Conservation (phyloP, 2,888 invertebrate species). For the Embidobia sp. region DNA sequence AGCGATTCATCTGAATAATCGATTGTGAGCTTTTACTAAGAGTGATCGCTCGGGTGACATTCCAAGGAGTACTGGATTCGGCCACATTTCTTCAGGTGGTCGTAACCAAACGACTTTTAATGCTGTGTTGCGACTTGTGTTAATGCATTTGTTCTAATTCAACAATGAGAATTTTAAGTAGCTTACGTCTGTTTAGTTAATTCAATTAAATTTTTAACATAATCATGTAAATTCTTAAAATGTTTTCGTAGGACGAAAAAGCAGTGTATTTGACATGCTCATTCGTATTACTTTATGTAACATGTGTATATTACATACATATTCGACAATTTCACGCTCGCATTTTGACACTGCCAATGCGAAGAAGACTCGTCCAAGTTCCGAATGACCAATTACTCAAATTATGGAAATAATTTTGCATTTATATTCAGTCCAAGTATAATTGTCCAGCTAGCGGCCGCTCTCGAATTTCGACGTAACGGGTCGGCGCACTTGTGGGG, state of each 20-base stretch:
- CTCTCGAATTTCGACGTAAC: conserved; percentile 45
- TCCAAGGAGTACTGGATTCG: conserved; percentile 17
- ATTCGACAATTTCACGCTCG: conserved; percentile 31
- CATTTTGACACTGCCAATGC: conserved; percentile 2
- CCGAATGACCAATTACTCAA: conserved; percentile 50
- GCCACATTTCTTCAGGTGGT: conserved; percentile 15
- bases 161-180: no score
- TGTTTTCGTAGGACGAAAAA: neutral
- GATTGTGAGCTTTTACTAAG: conserved; percentile 37
- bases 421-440: conserved; percentile 50
- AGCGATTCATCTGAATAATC: conserved; percentile 64
- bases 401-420: conserved; percentile 55
- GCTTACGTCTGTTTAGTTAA: neutral
- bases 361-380: conserved; percentile 40
- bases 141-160: no score
- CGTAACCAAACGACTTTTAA: neutral
- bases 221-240: no score
- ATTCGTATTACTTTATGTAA: no score
- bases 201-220: neutral
- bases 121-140: no score
- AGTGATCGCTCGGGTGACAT: conserved; percentile 18
- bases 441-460: conserved; percentile 36
- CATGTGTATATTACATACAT: no score
- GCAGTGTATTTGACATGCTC: no score
- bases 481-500: conserved; percentile 22